Conservation (phyloP, 2,888 invertebrate species). For the Ophion ellenae region DNA sequence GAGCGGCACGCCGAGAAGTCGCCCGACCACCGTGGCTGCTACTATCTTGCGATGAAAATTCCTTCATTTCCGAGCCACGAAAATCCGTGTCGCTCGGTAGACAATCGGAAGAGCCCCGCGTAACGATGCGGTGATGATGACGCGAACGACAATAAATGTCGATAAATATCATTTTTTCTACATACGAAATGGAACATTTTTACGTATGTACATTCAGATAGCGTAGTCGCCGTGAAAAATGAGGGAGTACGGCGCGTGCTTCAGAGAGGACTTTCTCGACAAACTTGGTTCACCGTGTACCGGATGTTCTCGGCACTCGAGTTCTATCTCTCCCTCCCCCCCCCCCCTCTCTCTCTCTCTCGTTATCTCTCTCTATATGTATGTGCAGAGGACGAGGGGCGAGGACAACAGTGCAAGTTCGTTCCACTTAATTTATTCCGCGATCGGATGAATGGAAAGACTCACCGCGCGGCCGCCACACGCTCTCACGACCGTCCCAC, state of each 20-base stretch:
- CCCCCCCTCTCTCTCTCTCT: no score
- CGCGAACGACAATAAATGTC: slow-evolving; percentile 41
- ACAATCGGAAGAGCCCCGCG: slow-evolving; percentile 4
- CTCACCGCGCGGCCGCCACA: slow-evolving; percentile 44
- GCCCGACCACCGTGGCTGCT: no score
- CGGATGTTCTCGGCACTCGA: slow-evolving; percentile 61
- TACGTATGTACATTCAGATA: not conserved
- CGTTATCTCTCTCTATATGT: not conserved
- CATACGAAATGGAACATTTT: not conserved
- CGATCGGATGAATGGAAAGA: slow-evolving; percentile 62
- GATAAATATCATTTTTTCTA: no score
- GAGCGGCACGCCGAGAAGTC: no score
- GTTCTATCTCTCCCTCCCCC: not conserved
- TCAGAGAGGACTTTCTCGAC: slow-evolving; percentile 43
- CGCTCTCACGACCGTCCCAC: not conserved
- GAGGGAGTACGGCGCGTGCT: not conserved
- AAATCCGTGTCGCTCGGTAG: not conserved
- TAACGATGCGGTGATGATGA: slow-evolving; percentile 47
- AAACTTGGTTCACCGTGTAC: slow-evolving; percentile 56
- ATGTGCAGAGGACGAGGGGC: not conserved
- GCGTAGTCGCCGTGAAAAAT: slow-evolving; percentile 31
- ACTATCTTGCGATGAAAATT: no score
- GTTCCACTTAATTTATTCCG: slow-evolving; percentile 64
- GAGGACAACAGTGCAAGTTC: slow-evolving; percentile 27
- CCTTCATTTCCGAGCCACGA: not conserved